Base-by-base conservation (phyloP, 2,113 vertebrate genomes). In the Octodon degus region DNA sequence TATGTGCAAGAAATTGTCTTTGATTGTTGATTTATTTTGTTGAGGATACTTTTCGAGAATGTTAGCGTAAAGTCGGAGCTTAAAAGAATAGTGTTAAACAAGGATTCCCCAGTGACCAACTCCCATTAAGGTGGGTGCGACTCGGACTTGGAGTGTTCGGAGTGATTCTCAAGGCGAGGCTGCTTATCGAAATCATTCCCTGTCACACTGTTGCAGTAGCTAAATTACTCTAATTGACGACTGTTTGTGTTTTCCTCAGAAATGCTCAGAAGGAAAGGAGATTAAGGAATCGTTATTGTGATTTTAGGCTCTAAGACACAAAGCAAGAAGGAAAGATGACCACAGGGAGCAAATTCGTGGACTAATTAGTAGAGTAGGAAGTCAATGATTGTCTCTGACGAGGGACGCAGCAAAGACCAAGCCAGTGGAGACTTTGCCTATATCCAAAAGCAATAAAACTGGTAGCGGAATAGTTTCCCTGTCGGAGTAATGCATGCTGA, bases 311-410 rank as follows among this genome's bases (percentile, higher is more conserved):
- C 82, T 53, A 17, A 27, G 65, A 95, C 94, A 72, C 53, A 96
- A 90, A 67, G 50, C 53, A 97, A 25, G n/a, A 86, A 79, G 70
- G 90, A 88, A 63, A 92, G 72, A 83, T 92, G 88, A 76, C 65
- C 40, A 76, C 43, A 76, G 65, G 37, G 47, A 82, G 3, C 58
- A 65, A 17, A 74, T 74, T 93, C 40, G 34, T 80, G 30, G 32
- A 68, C 55, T 91, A 86, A 91, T 89, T 83, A 96, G 47, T 72
- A 86, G 32, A 25, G 3, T 20, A 80, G 1, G 79, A 58, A 92
- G 43, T 89, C 60, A 80, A 60, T 80, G 72, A 86, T 40, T 8
- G 27, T 22, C 11, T 89, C 24, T 40, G 82, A 76, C n/a, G 72
- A 93, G 30, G 14, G 8, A 94, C 79, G 67, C 4, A 72, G 16